Base-by-base conservation (phyloP, 2,113 vertebrate species). In the Calyptomena viridis region DNA sequence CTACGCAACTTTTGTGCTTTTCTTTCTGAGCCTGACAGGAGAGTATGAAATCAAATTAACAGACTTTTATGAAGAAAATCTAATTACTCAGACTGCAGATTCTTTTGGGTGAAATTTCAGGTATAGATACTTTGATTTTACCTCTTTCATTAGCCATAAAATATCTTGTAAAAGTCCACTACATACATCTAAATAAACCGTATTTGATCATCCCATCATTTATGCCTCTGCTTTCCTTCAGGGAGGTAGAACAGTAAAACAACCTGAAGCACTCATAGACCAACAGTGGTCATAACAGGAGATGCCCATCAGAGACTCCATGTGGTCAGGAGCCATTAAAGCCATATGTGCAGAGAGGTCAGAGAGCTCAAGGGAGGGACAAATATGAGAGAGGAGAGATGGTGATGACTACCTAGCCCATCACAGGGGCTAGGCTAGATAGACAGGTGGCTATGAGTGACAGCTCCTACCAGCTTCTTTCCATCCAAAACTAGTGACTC, bases 371-470 rank as follows among this genome's bases (percentile, higher is more conserved):
- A 47, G 46, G 14, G 33, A 49, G 62, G 15, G 9, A 80, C 12
- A 69, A 35, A 35, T 11, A 22, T 8, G 17, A 72, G 30, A 58
- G 8, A 39, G 20, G 25, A 87, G 52, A 82, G 24, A 60, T 37
- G 23, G 2, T 1, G 1, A 3, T 60, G 27, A 52, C 14, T 28
- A 3, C 24, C 50, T n/a, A 40, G 30, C 33, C 12, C 33, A 39
- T 47, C 23, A 50, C 8, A 44, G 35, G 1, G 14, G 8, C 27
- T 87, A 35, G 21, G 21, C 42, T 75, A 78, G 8, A 56, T 9
- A 58, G 23, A 55, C 18, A 60, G 11, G 11, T 89, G 52, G 6
- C 56, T 87, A 22, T 0, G 2, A 60, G 17, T 25, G 59, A 37
- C 25, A 66, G 49, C 17, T 60, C 37, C 30, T 76, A 24, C 4